Base-by-base conservation (phyloP, 1,140 invertebrate species). In the Leucophenga varia region DNA sequence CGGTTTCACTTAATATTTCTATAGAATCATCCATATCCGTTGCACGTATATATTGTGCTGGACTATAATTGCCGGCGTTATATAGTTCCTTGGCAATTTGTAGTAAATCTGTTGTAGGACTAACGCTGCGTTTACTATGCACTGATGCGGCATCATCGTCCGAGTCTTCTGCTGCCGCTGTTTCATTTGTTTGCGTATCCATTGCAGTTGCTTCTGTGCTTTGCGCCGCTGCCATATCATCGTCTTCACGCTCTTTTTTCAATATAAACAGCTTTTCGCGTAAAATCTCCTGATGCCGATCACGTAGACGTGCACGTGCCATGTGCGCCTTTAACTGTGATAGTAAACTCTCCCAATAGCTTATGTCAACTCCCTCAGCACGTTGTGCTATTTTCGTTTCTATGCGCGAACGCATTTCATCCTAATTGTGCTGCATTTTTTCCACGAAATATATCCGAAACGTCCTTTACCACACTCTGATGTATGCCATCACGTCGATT, bases 261-360 rank as follows among this genome's bases (percentile, higher is more conserved):
- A 99, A 80, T 39, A 94, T 82, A 67, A 90, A 84, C 46, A 98
- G 78, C 79, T 98, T 97, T 59, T 88, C 83, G 32, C 85, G 82
- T n/a, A 98, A 78, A 74, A 94, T 93, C 49, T 91, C 86, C 76
- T 96, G 89, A 79, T 99, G 96, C 8, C 90, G 78, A 78, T 98
- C 95, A 49, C 92, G 80, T 1, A 99, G 80, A 28, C 95, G 79
- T 3, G 93, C 93, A 56, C 93, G 82, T 0, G 97, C 94, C 85
- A 96, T 95, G 75, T 97, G 92, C 4, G 95, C 95, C 83, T 93
- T 95, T 3, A 98, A 78, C 75, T 97, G 89, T 30, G 90, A 91
- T 7, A 97, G 79, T 35, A 98, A 76, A 36, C 90, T 92, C 78
- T 98, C 95, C 95, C 95, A 99, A 77, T 97, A 98, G 38, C 90